Conservation (phyloP, 2,113 vertebrate genomes). For the Falcunculus frontatus region DNA sequence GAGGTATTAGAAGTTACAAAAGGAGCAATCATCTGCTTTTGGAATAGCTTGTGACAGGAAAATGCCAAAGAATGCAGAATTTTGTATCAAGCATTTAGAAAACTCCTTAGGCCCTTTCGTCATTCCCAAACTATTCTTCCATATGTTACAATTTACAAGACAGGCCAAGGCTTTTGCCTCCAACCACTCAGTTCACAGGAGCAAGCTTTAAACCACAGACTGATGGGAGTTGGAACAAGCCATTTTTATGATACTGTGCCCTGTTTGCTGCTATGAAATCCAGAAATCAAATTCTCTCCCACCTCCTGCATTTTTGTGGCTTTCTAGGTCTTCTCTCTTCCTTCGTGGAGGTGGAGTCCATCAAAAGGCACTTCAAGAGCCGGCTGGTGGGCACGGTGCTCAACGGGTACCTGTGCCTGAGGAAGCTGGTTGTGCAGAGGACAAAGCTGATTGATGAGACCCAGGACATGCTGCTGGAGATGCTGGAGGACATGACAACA, state of each 20-base stretch:
- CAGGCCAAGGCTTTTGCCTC: background rate
- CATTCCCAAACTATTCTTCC: background rate
- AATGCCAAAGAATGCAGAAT: background rate
- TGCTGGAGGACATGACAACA: conserved; percentile 99
- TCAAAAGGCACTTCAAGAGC: conserved; percentile 97
- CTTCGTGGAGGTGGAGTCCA: conserved; percentile 97
- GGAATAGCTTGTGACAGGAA: background rate
- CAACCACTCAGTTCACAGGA: background rate
- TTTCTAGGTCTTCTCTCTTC: conserved; percentile 89
- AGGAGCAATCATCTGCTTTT: background rate
- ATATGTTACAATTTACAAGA: background rate
- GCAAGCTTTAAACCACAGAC: background rate
- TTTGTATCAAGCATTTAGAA: background rate
- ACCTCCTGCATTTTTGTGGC: background rate
- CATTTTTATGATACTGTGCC: background rate
- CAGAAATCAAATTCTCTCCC: background rate
- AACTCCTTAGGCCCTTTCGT: background rate
- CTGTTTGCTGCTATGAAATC: background rate
- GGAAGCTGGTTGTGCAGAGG: conserved; percentile 95
- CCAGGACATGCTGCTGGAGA: conserved; percentile 98
- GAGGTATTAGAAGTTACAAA: background rate
- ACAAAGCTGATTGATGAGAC: conserved; percentile 99
- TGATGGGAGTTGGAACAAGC: background rate
- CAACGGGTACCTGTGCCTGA: conserved; percentile 94
- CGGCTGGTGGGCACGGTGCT: conserved; percentile 94